Evolutionary conservation across 1,140 invertebrate species (phyloP).

Genomic region (Pseudobourletiella spinata): DNA sequence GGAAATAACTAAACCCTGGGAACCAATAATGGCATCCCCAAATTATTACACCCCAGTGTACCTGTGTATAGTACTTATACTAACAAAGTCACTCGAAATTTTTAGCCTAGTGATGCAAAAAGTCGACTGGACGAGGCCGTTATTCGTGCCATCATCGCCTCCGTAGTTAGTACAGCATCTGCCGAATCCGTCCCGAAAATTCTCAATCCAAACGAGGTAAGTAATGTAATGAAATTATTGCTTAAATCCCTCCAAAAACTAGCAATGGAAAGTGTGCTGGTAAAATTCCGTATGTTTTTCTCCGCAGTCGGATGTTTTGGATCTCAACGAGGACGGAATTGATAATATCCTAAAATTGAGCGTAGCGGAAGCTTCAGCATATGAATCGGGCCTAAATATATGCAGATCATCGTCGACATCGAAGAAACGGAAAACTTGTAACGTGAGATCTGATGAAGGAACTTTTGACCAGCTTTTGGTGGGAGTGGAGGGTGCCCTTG

Average conservation of each 20-base stretch:
- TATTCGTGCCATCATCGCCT: slow-evolving; percentile 31
- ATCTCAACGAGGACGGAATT: slow-evolving; percentile 17
- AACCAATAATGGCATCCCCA: not conserved
- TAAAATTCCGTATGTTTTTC: slow-evolving; percentile 1
- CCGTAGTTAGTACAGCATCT: slow-evolving; percentile 15
- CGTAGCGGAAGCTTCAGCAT: too few species aligned
- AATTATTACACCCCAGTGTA: slow-evolving; percentile 2
- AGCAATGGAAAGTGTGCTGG: not conserved
- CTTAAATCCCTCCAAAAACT: not conserved
- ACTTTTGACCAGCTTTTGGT: not conserved
- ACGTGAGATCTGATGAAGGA: not conserved
- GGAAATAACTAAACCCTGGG: slow-evolving; percentile 16
- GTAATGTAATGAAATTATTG: not conserved
- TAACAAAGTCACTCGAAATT: not conserved
- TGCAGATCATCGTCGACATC: not conserved
- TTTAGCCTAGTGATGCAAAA: slow-evolving; percentile 31
- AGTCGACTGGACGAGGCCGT: slow-evolving; percentile 37
- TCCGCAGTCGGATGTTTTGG: slow-evolving; percentile 26
- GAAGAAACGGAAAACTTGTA: not conserved
- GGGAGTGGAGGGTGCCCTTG: too few species aligned
- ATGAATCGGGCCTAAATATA: too few species aligned
- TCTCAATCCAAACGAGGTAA: slow-evolving; percentile 37
- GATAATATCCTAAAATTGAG: slow-evolving; percentile 12
- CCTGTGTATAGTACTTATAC: slow-evolving; percentile 4
- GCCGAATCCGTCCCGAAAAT: slow-evolving; percentile 17